Conservation (phyloP, 2,797 vertebrate species). For the Sandelia bainsii region DNA sequence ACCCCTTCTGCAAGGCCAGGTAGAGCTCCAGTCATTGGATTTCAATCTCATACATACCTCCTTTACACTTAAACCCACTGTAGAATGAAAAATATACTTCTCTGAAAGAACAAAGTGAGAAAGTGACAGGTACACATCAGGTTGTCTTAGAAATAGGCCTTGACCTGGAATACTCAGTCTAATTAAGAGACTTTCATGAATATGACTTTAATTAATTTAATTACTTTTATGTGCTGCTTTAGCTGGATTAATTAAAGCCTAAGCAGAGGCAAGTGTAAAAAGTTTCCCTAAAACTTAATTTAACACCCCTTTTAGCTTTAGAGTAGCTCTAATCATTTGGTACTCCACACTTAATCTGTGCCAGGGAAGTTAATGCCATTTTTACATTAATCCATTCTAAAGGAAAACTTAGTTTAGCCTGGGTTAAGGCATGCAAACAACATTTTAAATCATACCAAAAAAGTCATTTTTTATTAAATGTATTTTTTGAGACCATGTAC, state of each 20-base stretch:
- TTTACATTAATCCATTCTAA: constrained; percentile 46
- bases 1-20: constrained; percentile 79
- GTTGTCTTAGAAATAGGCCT: constrained; percentile 20
- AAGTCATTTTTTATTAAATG: neutral
- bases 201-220: constrained; percentile 53
- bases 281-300: constrained; percentile 54
- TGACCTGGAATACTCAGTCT: constrained; percentile 38
- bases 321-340: constrained; percentile 44
- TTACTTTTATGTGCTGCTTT: constrained; percentile 48
- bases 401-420: constrained; percentile 35
- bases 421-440: constrained; percentile 7
- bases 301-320: constrained; percentile 48
- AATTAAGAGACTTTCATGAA: constrained; percentile 54
- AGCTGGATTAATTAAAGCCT: constrained; percentile 54
- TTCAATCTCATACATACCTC: constrained; percentile 34
- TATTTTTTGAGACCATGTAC: neutral
- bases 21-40: constrained; percentile 54
- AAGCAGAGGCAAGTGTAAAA: constrained; percentile 37
- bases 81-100: neutral
- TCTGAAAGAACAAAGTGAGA: constrained; percentile 15
- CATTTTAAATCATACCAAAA: constrained; percentile 7
- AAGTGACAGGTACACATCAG: constrained; percentile 19
- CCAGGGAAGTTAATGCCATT: constrained; percentile 33
- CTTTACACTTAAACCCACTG: neutral
- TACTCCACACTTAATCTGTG: constrained; percentile 28